These are phyloP conservation scores for Hydrozoanthus gracilis DNA, from an alignment of 92 coral and sea anemone genomes.

Conservation along the genomic window DNA sequence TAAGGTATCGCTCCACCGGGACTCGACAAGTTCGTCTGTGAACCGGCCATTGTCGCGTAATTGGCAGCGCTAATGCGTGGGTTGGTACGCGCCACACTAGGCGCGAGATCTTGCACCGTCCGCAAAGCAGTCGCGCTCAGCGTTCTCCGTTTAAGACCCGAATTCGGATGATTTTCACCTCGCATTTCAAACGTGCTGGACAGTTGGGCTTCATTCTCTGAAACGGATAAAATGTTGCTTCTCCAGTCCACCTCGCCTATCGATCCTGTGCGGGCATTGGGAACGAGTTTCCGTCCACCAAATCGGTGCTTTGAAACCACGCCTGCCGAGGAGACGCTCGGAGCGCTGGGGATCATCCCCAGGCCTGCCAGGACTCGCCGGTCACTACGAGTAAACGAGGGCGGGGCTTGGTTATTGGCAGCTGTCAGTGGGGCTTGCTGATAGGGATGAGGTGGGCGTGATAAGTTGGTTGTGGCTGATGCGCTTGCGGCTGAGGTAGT, in stretches of 20 bases:
- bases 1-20: conserved; percentile 72
- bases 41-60: conserved; percentile 51
- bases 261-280: conserved; percentile 56
- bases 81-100: conserved; percentile 56
- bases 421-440: conserved; percentile 74
- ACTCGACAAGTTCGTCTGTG: conserved; percentile 72
- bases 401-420: conserved; percentile 64
- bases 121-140: conserved; percentile 85
- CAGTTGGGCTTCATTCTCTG: conserved; percentile 53
- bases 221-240: conserved; percentile 47
- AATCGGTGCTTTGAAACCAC: conserved; percentile 75
- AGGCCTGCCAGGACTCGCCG: conserved; percentile 88
- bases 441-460: conserved; percentile 71
- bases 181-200: conserved; percentile 60
- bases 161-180: conserved; percentile 65
- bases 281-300: conserved; percentile 74
- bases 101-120: conserved; percentile 60
- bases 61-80: conserved; percentile 65
- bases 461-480: conserved; percentile 32
- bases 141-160: conserved; percentile 76
- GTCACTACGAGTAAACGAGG: conserved; percentile 75
- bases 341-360: conserved; percentile 74
- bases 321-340: conserved; percentile 44
- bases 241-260: conserved; percentile 71
- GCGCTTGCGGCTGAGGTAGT: conserved; percentile 49